A percentile compares a stretch with the other conserved stretches of the same genome.
Evolutionary conservation across 2,113 vertebrate genomes (phyloP).

Genomic region (Alouatta palliata): DNA sequence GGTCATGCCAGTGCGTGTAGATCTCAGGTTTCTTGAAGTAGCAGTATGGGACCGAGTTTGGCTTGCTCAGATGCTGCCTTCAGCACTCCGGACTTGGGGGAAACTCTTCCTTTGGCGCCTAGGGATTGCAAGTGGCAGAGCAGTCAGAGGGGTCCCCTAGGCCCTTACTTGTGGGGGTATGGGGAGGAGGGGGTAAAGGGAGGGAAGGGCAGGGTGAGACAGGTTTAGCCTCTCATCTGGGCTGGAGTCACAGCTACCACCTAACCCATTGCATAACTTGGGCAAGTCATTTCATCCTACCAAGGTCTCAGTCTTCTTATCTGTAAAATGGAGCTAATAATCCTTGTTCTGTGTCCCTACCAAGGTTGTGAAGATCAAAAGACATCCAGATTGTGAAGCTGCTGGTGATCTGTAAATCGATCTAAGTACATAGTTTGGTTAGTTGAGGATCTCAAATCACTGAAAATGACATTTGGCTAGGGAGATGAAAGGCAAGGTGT

Average conservation of each 20-base stretch:
- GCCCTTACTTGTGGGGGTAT: neutral
- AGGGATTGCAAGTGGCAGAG: neutral
- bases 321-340: neutral
- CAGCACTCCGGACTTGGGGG: slow-evolving; percentile 67
- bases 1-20: slow-evolving; percentile 13
- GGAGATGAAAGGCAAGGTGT: neutral
- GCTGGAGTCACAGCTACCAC: neutral
- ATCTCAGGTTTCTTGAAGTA: neutral
- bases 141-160: neutral
- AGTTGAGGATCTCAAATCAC: neutral
- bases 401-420: neutral
- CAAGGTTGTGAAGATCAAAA: neutral
- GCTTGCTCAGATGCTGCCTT: neutral
- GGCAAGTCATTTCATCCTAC: neutral
- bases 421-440: neutral
- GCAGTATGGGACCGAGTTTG: neutral
- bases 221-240: neutral
- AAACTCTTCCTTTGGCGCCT: slow-evolving; percentile 59
- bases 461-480: neutral
- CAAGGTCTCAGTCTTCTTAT: slow-evolving; percentile 23
- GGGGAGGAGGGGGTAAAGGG: too few relatives aligned
- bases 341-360: neutral
- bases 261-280: neutral
- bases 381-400: neutral
- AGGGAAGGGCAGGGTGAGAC: neutral